Conservation (phyloP, 1,140 invertebrate genomes). For the Drosophila mayri region DNA sequence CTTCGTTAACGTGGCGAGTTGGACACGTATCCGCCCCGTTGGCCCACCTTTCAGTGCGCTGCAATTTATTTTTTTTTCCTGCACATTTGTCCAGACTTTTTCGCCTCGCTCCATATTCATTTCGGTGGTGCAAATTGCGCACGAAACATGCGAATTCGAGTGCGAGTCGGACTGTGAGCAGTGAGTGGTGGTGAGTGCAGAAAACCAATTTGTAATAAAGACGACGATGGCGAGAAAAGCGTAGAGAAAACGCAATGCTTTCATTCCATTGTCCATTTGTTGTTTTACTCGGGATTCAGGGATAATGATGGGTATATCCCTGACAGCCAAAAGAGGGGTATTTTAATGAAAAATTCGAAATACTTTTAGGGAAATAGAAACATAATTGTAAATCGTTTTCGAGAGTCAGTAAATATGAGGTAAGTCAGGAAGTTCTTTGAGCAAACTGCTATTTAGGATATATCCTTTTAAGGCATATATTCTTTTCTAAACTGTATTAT, state of each 20-base stretch:
- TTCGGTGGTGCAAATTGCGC: constrained; percentile 72
- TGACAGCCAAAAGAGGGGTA: neutral
- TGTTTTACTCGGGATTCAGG: neutral
- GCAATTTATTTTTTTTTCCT: constrained; percentile 42
- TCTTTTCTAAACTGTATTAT: neutral
- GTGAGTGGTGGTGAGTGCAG: constrained; percentile 60
- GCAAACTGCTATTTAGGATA: neutral
- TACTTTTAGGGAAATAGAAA: neutral
- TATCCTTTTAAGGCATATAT: neutral
- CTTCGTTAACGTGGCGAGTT: constrained; percentile 73
- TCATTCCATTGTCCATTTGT: constrained; percentile 37
- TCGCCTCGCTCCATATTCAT: constrained; percentile 65
- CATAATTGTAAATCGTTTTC: neutral
- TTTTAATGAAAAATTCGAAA: neutral
- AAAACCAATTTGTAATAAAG: constrained; percentile 84
- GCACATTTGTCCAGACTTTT: constrained; percentile 43
- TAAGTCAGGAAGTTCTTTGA: neutral
- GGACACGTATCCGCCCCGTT: constrained; percentile 64
- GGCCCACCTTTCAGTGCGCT: constrained; percentile 44
- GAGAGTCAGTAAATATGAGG: neutral
- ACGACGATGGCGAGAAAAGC: constrained; percentile 59
- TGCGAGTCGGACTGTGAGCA: constrained; percentile 14
- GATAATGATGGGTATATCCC: neutral
- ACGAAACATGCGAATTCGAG: constrained; percentile 70
- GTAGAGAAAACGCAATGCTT: constrained; percentile 57